phyloP scores from a whole-genome alignment of 2,888 invertebrate genomes.

The Agrilus biguttatus region DNA sequence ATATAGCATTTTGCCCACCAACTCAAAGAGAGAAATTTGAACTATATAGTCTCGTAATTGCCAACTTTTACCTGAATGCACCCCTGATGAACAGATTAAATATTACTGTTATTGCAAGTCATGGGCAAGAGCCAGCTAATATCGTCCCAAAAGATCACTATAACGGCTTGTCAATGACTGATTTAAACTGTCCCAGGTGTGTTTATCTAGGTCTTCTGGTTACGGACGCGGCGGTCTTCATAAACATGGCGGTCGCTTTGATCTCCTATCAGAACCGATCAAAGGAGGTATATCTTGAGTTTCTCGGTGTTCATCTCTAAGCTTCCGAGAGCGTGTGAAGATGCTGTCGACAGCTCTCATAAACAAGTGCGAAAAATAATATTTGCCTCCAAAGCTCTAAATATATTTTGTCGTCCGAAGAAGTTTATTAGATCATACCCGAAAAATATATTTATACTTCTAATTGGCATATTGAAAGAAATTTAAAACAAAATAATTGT shows the following conservation, averaged over 20 bases:
- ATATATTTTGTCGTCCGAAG: not conserved
- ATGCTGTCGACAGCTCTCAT: constrained; percentile 12
- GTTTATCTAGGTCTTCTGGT: constrained; percentile 24
- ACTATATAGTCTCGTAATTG: constrained; percentile 13
- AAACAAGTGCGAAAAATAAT: constrained; percentile 28
- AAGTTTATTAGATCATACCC: not conserved
- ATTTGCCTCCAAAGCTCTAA: constrained; percentile 14
- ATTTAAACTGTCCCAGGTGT: constrained; percentile 31
- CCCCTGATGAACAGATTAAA: constrained; percentile 10
- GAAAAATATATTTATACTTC: not conserved
- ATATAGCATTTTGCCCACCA: too few relatives aligned
- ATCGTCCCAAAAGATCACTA: constrained; percentile 9
- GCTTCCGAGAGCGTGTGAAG: constrained; percentile 9
- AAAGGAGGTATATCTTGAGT: constrained; percentile 13
- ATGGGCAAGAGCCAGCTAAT: not conserved
- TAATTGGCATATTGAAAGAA: too few relatives aligned
- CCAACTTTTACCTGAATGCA: too few relatives aligned
- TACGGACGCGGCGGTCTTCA: constrained; percentile 18
- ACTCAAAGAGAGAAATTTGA: constrained; percentile 3
- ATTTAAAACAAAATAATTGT: too few relatives aligned
- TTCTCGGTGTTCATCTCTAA: constrained; percentile 7
- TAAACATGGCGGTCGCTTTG: constrained; percentile 26
- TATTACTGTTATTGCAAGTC: constrained; percentile 11
- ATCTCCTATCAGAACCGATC: constrained; percentile 16
- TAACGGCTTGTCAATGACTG: constrained; percentile 25